Conservation (phyloP, 2,113 vertebrate species). For the Oreocharis arfaki region DNA sequence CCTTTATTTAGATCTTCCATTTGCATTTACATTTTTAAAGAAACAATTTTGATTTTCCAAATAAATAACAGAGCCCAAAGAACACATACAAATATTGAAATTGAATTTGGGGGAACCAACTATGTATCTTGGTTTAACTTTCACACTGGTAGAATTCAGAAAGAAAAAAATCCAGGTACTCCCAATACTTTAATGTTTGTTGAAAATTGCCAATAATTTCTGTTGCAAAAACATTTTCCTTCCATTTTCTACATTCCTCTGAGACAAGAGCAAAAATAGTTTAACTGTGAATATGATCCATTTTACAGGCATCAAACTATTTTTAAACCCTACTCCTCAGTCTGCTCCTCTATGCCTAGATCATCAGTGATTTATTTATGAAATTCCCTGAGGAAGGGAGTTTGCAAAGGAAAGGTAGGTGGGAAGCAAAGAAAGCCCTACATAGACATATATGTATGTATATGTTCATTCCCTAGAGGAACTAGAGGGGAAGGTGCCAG, state of each 20-base stretch:
- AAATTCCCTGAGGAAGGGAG: neutral
- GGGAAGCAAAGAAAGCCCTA: neutral
- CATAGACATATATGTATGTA: neutral
- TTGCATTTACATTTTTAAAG: neutral
- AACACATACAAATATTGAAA: neutral
- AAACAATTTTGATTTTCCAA: neutral
- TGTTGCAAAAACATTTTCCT: constrained; percentile 52
- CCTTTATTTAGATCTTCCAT: neutral
- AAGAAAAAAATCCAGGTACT: neutral
- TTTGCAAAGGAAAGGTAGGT: constrained; percentile 8
- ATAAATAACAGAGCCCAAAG: neutral
- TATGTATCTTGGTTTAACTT: neutral
- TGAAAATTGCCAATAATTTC: constrained; percentile 44
- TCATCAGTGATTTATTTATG: constrained; percentile 31
- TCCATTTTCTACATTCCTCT: constrained; percentile 15
- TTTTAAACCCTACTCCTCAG: constrained; percentile 46
- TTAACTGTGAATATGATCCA: constrained; percentile 44
- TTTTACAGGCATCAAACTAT: constrained; percentile 37
- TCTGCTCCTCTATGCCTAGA: constrained; percentile 15
- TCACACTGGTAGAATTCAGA: neutral
- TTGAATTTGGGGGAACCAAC: neutral
- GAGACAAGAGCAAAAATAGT: constrained; percentile 40
- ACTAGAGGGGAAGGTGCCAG: neutral
- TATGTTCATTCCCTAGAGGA: neutral
- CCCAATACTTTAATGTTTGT: neutral